A percentile compares a stretch with the other conserved stretches of the same genome.
These are phyloP conservation scores for Oryzaephilus surinamensis DNA, from an alignment of 1,140 invertebrate species.

Conservation along the genomic window DNA sequence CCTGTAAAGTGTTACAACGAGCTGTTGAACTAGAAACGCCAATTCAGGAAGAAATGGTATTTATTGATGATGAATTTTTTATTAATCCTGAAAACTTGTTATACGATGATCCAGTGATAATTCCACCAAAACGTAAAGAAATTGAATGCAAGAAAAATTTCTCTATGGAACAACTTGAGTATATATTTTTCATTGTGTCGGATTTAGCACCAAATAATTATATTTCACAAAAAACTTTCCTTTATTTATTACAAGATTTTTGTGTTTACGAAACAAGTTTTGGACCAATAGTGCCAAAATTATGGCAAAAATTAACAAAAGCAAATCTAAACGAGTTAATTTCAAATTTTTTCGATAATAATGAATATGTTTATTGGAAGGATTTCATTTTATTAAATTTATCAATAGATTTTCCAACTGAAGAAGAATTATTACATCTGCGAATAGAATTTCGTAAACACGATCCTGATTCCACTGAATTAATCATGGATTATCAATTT, in stretches of 20 bases:
- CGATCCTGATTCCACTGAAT: slow-evolving; percentile 37
- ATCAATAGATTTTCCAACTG: slow-evolving; percentile 40
- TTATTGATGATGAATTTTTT: slow-evolving; percentile 19
- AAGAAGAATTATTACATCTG: slow-evolving; percentile 39
- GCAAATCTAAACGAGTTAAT: slow-evolving; percentile 39
- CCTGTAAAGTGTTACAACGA: slow-evolving; percentile 42
- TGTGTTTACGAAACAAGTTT: slow-evolving; percentile 7
- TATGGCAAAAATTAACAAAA: slow-evolving; percentile 41
- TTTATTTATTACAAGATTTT: slow-evolving; percentile 47
- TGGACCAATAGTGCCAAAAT: slow-evolving; percentile 35
- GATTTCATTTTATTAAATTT: slow-evolving; percentile 50
- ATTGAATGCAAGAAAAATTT: slow-evolving; percentile 34
- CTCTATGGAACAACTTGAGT: slow-evolving; percentile 40
- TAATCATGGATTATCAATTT: slow-evolving; percentile 26
- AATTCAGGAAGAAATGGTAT: slow-evolving; percentile 19
- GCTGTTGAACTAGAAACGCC: slow-evolving; percentile 42
- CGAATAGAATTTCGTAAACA: slow-evolving; percentile 36
- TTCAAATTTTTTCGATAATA: slow-evolving; percentile 39
- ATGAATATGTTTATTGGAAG: slow-evolving; percentile 45
- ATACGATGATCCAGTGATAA: no score
- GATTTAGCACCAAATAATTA: slow-evolving; percentile 43
- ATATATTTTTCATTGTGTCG: slow-evolving; percentile 39
- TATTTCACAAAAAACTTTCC: slow-evolving; percentile 39
- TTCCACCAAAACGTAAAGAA: slow-evolving; percentile 28
- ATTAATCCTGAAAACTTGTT: slow-evolving; percentile 13